Percentiles rank a stretch among this genome's conserved stretches.
These are phyloP conservation scores for Nothocercus julius DNA, from an alignment of 2,113 vertebrate genomes.

Conservation along the genomic window DNA sequence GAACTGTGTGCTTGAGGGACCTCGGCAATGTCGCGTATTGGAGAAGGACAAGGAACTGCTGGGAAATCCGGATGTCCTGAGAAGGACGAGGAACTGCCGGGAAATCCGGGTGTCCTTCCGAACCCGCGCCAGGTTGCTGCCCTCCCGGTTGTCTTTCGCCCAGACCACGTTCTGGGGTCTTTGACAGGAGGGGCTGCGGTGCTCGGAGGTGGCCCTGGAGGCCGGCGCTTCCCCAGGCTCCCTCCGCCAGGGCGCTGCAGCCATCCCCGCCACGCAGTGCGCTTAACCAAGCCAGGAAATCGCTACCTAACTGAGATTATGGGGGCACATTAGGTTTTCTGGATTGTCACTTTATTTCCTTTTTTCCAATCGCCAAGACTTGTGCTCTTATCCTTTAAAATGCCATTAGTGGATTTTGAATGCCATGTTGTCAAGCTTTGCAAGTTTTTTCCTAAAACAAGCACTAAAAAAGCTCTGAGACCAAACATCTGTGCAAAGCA, in stretches of 20 bases:
- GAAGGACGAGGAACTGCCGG: too few species aligned
- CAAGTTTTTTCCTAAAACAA: neutral
- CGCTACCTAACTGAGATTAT: neutral
- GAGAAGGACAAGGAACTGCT: neutral
- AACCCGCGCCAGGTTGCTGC: too few species aligned
- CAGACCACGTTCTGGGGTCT: too few species aligned
- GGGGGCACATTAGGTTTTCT: neutral
- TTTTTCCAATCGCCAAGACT: neutral
- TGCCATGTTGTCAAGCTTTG: neutral
- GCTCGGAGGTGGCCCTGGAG: too few species aligned
- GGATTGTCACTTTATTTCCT: neutral
- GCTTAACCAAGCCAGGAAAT: too few species aligned
- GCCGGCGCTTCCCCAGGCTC: rapidly evolving
- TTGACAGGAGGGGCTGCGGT: too few species aligned
- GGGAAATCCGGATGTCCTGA: neutral
- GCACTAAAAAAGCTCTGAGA: neutral
- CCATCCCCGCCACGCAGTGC: rapidly evolving
- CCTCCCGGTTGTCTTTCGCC: too few species aligned
- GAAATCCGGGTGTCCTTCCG: too few species aligned
- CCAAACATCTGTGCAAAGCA: neutral
- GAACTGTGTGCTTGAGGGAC: neutral
- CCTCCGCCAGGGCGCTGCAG: rapidly evolving
- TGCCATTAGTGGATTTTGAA: neutral
- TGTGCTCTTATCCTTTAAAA: neutral
- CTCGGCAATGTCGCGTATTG: rapidly evolving